A percentile compares a stretch with the other conserved stretches of the same genome.
Evolutionary conservation across 2,113 vertebrate species (phyloP).

Genomic region (Mesoclemmys tuberculata): DNA sequence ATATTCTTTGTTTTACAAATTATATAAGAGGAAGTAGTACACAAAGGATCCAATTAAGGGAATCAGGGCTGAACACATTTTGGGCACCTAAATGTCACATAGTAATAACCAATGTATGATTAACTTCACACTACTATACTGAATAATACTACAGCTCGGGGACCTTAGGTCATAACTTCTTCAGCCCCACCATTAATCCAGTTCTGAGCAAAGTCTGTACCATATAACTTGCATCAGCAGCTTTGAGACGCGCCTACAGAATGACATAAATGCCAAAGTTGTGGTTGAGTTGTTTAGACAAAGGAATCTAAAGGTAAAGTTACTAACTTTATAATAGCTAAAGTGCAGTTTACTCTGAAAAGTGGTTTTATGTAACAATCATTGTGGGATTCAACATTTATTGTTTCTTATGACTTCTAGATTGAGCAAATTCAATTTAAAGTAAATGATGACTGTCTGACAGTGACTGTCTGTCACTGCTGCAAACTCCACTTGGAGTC

Average conservation of each 20-base stretch:
- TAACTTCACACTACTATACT: not conserved
- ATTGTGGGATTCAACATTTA: no score
- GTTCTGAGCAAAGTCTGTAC: accelerated
- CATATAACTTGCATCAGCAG: not conserved
- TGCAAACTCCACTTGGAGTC: not conserved
- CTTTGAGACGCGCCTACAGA: not conserved
- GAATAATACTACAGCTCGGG: not conserved
- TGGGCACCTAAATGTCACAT: not conserved
- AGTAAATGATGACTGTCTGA: not conserved
- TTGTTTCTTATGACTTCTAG: not conserved
- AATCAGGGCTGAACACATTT: not conserved
- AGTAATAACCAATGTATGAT: not conserved
- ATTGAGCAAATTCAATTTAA: not conserved
- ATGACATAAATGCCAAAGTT: not conserved
- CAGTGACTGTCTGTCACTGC: no score
- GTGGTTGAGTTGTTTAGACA: not conserved
- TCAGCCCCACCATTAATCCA: not conserved
- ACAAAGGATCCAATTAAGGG: not conserved
- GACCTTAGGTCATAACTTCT: not conserved
- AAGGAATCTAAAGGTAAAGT: not conserved
- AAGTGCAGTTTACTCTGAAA: not conserved
- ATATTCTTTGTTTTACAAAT: not conserved
- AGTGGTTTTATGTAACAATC: not conserved
- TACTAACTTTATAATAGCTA: not conserved
- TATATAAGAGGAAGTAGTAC: not conserved